Evolutionary conservation across 1,140 invertebrate species (phyloP).

Genomic region (Drosophila novamexicana): DNA sequence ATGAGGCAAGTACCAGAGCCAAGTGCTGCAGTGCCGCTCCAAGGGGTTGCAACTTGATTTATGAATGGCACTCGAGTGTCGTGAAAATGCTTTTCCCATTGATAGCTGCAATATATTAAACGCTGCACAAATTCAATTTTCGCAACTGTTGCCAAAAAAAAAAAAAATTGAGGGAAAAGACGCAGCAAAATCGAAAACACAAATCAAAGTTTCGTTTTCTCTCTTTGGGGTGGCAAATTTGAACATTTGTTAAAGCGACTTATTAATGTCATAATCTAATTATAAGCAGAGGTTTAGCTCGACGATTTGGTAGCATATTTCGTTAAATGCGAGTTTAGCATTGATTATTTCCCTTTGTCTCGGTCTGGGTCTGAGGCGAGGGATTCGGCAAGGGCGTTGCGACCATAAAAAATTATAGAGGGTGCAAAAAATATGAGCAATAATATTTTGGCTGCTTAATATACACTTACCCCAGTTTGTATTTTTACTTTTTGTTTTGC

Average conservation of each 20-base stretch:
- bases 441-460: slow-evolving; percentile 36
- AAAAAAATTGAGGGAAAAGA: slow-evolving; percentile 12
- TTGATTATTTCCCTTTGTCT: slow-evolving; percentile 50
- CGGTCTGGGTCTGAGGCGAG: not conserved
- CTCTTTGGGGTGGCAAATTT: slow-evolving; percentile 39
- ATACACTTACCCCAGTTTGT: slow-evolving; percentile 36
- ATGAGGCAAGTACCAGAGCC: slow-evolving; percentile 16
- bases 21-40: slow-evolving; percentile 6
- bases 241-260: slow-evolving; percentile 81
- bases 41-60: slow-evolving; percentile 71
- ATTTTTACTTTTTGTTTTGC: slow-evolving; percentile 4
- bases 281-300: slow-evolving; percentile 61
- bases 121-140: slow-evolving; percentile 70
- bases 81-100: slow-evolving; percentile 68
- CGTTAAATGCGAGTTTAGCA: slow-evolving; percentile 46
- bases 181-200: not conserved
- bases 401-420: slow-evolving; percentile 50
- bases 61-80: slow-evolving; percentile 57
- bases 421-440: slow-evolving; percentile 52
- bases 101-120: slow-evolving; percentile 66
- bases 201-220: not conserved
- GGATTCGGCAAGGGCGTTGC: slow-evolving; percentile 14
- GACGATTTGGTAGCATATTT: slow-evolving; percentile 55
- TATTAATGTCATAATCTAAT: slow-evolving; percentile 82
- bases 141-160: slow-evolving; percentile 74